Conservation (phyloP, 1,140 invertebrate genomes). For the Leptoteleia sp. region DNA sequence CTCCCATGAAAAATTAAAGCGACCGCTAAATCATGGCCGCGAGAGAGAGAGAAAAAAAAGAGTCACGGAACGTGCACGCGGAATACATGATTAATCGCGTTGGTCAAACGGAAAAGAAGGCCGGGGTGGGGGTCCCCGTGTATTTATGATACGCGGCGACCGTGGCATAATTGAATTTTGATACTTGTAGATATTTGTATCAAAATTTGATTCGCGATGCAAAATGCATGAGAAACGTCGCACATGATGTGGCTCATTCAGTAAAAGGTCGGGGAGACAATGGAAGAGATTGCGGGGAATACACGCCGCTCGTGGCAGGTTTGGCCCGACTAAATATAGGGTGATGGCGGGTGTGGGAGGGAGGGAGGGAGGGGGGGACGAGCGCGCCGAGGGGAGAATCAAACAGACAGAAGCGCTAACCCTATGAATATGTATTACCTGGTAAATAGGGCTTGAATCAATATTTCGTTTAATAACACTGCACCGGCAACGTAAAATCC, state of each 20-base stretch:
- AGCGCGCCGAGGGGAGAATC: slow-evolving; percentile 60
- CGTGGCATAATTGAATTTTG: slow-evolving; percentile 56
- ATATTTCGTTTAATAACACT: slow-evolving; percentile 82
- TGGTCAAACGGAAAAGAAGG: slow-evolving; percentile 21
- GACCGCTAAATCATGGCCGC: slow-evolving; percentile 34
- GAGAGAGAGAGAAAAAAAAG: too few relatives aligned
- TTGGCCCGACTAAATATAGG: slow-evolving; percentile 63
- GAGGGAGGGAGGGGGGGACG: too few relatives aligned
- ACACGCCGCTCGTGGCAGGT: slow-evolving; percentile 48
- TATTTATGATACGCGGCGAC: slow-evolving; percentile 34
- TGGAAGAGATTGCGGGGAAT: slow-evolving; percentile 59
- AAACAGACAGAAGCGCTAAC: slow-evolving; percentile 70
- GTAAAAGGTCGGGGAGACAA: slow-evolving; percentile 56
- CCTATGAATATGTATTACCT: slow-evolving; percentile 81
- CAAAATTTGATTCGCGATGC: slow-evolving; percentile 58
- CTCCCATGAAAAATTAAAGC: slow-evolving; percentile 53
- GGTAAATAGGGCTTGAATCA: slow-evolving; percentile 81
- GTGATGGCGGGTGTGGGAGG: too few relatives aligned
- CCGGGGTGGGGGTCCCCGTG: background rate
- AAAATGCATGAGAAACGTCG: slow-evolving; percentile 64
- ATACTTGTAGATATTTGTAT: slow-evolving; percentile 63
- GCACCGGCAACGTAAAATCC: slow-evolving; percentile 58
- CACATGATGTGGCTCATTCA: slow-evolving; percentile 61
- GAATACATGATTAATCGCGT: slow-evolving; percentile 51
- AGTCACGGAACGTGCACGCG: too few relatives aligned